phyloP scores from a whole-genome alignment of 2,888 invertebrate species.

The Fabriciana adippe region DNA sequence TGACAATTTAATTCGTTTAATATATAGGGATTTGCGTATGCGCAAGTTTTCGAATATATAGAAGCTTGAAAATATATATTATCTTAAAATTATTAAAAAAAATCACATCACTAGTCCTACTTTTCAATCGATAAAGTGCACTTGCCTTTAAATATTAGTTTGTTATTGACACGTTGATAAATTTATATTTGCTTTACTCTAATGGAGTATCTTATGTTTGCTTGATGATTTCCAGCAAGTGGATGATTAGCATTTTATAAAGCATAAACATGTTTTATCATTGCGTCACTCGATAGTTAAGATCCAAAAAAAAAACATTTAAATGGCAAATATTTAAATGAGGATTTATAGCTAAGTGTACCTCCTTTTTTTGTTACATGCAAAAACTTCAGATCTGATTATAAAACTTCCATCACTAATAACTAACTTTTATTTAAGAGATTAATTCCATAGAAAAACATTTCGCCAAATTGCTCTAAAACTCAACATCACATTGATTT shows the following conservation, averaged over 20 bases:
- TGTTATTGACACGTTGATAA: constrained; percentile 25
- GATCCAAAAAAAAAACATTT: too few relatives aligned
- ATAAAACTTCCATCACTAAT: too few relatives aligned
- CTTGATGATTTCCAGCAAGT: constrained; percentile 14
- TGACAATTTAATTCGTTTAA: too few relatives aligned
- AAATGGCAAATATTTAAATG: too few relatives aligned
- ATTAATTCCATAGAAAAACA: too few relatives aligned
- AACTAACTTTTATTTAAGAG: too few relatives aligned
- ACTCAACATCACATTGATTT: background rate
- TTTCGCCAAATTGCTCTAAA: too few relatives aligned
- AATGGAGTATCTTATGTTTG: constrained; percentile 18
- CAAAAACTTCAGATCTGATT: too few relatives aligned
- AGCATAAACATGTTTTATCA: constrained; percentile 14
- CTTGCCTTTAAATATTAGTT: constrained; percentile 30
- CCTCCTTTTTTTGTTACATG: too few relatives aligned
- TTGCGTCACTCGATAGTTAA: constrained; percentile 1
- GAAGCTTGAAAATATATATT: background rate
- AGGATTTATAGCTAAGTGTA: too few relatives aligned
- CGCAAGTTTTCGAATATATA: too few relatives aligned
- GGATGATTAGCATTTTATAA: constrained; percentile 19
- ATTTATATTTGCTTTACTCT: constrained; percentile 23
- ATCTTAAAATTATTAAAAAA: background rate
- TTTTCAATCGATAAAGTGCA: constrained; percentile 14
- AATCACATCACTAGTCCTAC: background rate
- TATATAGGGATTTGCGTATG: too few relatives aligned